Percentiles rank a stretch among this genome's conserved stretches.
Evolutionary conservation across 2,888 invertebrate genomes (phyloP).

Genomic region (Uloborus plumipes): DNA sequence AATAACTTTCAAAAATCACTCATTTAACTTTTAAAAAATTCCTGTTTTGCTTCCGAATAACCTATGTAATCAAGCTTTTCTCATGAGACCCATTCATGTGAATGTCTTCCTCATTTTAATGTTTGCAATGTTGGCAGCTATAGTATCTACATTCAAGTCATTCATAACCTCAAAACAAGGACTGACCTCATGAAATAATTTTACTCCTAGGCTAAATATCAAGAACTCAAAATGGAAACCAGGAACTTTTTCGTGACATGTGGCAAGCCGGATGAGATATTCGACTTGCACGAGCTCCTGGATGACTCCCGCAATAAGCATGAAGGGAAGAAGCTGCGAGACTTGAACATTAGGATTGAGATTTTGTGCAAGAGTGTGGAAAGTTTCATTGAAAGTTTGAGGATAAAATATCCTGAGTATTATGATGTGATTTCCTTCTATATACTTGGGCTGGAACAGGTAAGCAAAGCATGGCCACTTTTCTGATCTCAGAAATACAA

Average conservation of each 20-base stretch:
- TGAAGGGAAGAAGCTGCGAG: no score
- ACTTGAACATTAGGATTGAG: background rate
- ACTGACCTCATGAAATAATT: no score
- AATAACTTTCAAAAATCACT: no score
- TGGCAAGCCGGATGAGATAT: conserved; percentile 55
- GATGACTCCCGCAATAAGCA: no score
- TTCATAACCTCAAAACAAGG: no score
- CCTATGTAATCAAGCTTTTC: background rate
- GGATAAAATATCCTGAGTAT: conserved; percentile 75
- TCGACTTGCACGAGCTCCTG: background rate
- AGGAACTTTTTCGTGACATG: conserved; percentile 60
- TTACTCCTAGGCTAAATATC: no score
- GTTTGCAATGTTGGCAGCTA: conserved; percentile 65
- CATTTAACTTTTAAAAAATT: no score
- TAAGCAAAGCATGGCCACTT: conserved; percentile 70
- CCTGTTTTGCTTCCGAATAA: no score
- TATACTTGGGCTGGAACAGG: conserved; percentile 78
- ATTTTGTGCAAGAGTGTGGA: background rate
- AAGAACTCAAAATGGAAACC: conserved; percentile 73
- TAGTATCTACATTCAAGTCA: no score
- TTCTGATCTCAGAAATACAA: no score
- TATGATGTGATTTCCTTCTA: conserved; percentile 84
- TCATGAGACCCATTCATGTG: background rate
- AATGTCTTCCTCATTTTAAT: conserved; percentile 33
- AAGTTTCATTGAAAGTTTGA: conserved; percentile 65